These are phyloP conservation scores for Iselma pallidipennis DNA, from an alignment of 2,888 invertebrate species.

Conservation along the genomic window DNA sequence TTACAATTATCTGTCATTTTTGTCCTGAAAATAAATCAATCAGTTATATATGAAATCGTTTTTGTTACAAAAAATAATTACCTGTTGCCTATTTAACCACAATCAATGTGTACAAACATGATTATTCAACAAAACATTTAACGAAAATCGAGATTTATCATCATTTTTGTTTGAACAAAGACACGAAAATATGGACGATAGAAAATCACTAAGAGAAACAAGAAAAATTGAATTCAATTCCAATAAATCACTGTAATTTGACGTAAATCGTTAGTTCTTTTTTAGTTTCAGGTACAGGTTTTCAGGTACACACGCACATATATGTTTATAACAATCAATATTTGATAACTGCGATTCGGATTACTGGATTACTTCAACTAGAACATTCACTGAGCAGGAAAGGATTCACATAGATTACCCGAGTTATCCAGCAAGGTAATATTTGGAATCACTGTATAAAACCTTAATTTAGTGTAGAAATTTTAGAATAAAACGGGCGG, in stretches of 20 bases:
- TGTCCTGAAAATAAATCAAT: conserved; percentile 13
- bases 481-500: conserved; percentile 19
- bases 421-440: too few species aligned
- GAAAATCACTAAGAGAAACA: not conserved
- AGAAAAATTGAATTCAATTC: not conserved
- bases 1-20: conserved; percentile 60
- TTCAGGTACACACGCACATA: not conserved
- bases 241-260: not conserved
- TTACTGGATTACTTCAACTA: too few species aligned
- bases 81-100: conserved; percentile 56
- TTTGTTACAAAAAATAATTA: conserved; percentile 46
- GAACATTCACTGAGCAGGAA: too few species aligned
- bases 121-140: conserved; percentile 55
- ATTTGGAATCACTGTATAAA: too few species aligned
- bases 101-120: conserved; percentile 57
- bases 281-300: not conserved
- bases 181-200: not conserved
- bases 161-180: not conserved
- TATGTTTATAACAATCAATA: not conserved
- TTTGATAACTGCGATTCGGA: too few species aligned
- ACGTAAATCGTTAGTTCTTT: too few species aligned
- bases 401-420: too few species aligned
- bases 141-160: conserved; percentile 32
- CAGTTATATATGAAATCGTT: conserved; percentile 42
- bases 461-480: too few species aligned